Evolutionary conservation across 2,797 vertebrate species (phyloP), one percentile per base, ranked within the genome.

Genomic region (Forpus xanthops): DNA sequence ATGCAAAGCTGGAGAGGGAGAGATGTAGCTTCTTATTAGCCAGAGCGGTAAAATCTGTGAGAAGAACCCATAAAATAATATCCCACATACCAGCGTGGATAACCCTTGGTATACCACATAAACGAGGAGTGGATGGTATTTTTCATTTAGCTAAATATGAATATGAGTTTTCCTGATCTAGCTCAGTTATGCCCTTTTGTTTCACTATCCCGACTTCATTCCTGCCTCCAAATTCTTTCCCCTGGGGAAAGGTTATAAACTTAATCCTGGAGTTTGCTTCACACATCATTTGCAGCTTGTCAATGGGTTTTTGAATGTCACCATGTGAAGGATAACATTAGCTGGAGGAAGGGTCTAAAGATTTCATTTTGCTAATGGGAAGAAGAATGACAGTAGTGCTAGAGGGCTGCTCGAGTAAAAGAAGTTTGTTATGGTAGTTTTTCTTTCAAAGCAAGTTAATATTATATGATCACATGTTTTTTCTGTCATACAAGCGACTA

Each of bases 21-120:
- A 90, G 94, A 94, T 94, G 95, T 91, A 94, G 87, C 97, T 98
- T 98, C 95, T 95, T 85, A 94, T 98, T 97, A 97, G 85, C 28
- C 6, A 95, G 93, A 96, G 91, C 96, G 95, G 91, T 95, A 93
- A 96, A 96, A 89, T 50, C 50, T 66, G 15, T 39, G 35, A 82
- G 85, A 92, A 91, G 42, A 42, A 85, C 21, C 58, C 87, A 65
- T 72, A 95, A 94, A 92, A 92, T 65, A 90, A 85, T 5, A 72
- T 53, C 53, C 53, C 45, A 31, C 27, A 15, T 84, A 77, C 68
- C 80, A 82, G 53, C 44, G 45, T 8, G 6, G 66, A 77, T 96
- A 95, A 78, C 56, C 27, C 49, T 76, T 39, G 25, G 68, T 64
- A 80, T n/a, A 62, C 35, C 71, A 81, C 25, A 31, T 53, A 65